Conservation (phyloP, 2,888 invertebrate species). For the Hecatera dysodea region DNA sequence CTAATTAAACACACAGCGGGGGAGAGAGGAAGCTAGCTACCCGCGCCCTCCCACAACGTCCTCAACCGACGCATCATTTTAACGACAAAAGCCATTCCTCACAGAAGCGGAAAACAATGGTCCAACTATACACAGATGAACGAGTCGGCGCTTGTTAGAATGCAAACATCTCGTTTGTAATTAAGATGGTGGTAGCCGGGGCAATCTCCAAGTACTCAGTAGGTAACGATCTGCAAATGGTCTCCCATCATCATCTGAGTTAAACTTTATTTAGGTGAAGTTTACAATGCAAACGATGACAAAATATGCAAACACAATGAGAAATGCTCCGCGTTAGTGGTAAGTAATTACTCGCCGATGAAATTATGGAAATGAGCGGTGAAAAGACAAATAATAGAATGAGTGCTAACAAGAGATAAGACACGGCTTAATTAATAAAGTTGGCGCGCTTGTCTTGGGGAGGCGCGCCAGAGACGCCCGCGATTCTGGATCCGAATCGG, state of each 20-base stretch:
- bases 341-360: slow-evolving; percentile 89
- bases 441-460: slow-evolving; percentile 88
- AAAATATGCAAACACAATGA: slow-evolving; percentile 88
- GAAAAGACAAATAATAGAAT: slow-evolving; percentile 91
- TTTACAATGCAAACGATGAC: slow-evolving; percentile 83
- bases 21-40: slow-evolving; percentile 77
- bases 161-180: slow-evolving; percentile 56
- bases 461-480: slow-evolving; percentile 81
- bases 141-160: slow-evolving; percentile 58
- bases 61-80: slow-evolving; percentile 85
- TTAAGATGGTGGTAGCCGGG: slow-evolving; percentile 39
- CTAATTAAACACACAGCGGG: slow-evolving; percentile 89
- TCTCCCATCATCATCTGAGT: slow-evolving; percentile 71
- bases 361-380: slow-evolving; percentile 91
- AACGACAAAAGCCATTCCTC: slow-evolving; percentile 84
- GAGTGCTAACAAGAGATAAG: slow-evolving; percentile 91
- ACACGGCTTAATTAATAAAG: slow-evolving; percentile 91
- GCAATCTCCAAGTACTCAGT: slow-evolving; percentile 47
- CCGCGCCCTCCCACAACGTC: slow-evolving; percentile 75
- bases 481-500: slow-evolving; percentile 88
- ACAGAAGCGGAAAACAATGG: slow-evolving; percentile 79
- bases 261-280: slow-evolving; percentile 76
- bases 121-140: slow-evolving; percentile 68
- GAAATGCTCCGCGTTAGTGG: slow-evolving; percentile 86
- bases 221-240: slow-evolving; percentile 60